Evolutionary conservation across 2,113 vertebrate species (phyloP).

Genomic region (Megatriorchis doriae): DNA sequence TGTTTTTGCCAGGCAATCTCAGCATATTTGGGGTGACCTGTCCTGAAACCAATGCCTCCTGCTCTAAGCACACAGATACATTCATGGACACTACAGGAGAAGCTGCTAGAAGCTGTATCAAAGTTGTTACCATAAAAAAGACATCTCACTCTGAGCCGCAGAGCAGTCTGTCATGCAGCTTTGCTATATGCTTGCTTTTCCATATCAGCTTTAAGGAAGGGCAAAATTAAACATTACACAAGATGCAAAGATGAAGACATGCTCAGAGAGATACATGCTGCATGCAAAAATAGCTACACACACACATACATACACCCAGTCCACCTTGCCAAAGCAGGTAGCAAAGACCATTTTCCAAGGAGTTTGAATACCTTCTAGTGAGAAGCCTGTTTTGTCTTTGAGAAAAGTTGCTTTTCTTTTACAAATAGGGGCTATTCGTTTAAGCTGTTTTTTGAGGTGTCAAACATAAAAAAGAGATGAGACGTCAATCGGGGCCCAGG

Average conservation of each 20-base stretch:
- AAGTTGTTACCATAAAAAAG: background rate
- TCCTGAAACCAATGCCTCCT: background rate
- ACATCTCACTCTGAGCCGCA: background rate
- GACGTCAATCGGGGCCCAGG: background rate
- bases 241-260: background rate
- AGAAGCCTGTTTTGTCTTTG: background rate
- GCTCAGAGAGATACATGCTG: fast-evolving
- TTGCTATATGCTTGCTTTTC: background rate
- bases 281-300: background rate
- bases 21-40: background rate
- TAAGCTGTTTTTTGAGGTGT: background rate
- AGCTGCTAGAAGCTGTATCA: background rate
- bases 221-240: background rate
- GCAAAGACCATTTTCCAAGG: background rate
- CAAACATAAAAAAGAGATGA: conserved; percentile 38
- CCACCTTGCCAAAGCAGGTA: background rate
- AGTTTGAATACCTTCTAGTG: background rate
- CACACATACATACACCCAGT: fast-evolving
- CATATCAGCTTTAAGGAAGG: background rate
- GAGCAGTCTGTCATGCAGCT: fast-evolving
- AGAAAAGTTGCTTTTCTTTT: conserved; percentile 24
- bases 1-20: background rate
- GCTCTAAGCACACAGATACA: background rate
- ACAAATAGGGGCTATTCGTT: background rate
- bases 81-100: background rate